These are phyloP conservation scores for Metaphire vulgaris DNA, from an alignment of 1,140 invertebrate genomes.

Conservation along the genomic window DNA sequence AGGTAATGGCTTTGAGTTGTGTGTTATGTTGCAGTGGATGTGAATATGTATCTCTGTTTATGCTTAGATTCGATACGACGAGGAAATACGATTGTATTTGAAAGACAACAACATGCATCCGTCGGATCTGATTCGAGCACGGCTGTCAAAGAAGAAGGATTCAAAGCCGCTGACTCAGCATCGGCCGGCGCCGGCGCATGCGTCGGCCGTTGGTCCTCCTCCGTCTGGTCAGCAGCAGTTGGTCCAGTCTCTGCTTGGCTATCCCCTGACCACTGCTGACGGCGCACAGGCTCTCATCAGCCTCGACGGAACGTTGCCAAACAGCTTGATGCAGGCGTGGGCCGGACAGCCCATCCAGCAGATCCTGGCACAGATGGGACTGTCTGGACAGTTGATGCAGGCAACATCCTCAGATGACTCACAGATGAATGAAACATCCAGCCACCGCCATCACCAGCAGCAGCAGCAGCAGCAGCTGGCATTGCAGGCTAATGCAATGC, in stretches of 20 bases:
- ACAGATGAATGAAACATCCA: not conserved
- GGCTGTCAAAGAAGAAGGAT: slow-evolving; percentile 14
- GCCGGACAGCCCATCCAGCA: not conserved
- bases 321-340: not conserved
- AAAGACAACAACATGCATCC: slow-evolving; percentile 17
- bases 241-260: not conserved
- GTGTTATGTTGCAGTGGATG: too few relatives aligned
- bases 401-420: too few relatives aligned
- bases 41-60: too few relatives aligned
- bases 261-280: not conserved
- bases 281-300: not conserved
- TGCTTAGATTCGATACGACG: slow-evolving; percentile 21
- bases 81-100: slow-evolving; percentile 13
- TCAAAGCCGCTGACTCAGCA: not conserved
- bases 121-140: slow-evolving; percentile 11
- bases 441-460: not conserved
- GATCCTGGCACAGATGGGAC: slow-evolving; percentile 12
- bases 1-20: too few relatives aligned
- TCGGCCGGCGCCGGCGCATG: not conserved
- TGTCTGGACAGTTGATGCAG: slow-evolving; percentile 1
- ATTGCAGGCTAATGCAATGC: not conserved
- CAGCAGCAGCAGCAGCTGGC: not conserved
- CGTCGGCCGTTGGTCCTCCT: not conserved
- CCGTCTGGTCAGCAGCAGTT: not conserved
- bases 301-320: not conserved